These are phyloP conservation scores for Thryonomys swinderianus DNA, from an alignment of 2,113 vertebrate genomes.

Conservation along the genomic window DNA sequence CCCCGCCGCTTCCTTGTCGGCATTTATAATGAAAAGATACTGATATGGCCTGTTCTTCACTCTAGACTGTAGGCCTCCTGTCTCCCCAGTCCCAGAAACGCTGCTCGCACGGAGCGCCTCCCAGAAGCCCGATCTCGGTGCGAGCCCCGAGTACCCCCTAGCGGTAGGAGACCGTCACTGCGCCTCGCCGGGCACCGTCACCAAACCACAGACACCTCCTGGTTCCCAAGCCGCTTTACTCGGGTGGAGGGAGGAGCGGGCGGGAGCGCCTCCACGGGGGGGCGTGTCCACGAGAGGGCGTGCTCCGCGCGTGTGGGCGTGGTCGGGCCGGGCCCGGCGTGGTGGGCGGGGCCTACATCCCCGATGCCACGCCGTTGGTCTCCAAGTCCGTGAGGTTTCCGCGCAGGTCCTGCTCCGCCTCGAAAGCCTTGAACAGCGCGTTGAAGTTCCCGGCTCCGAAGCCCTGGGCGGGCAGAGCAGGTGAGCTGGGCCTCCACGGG, in stretches of 20 bases:
- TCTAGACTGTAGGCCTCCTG: neutral
- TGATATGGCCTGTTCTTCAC: neutral
- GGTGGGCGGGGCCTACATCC: neutral
- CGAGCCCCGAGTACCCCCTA: conserved; percentile 11
- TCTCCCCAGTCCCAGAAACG: neutral
- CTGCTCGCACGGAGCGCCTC: neutral
- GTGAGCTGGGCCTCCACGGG: accelerated
- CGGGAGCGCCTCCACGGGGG: accelerated
- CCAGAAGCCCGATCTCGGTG: neutral
- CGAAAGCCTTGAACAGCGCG: conserved; percentile 96
- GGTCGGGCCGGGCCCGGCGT: accelerated
- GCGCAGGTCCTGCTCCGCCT: conserved; percentile 92
- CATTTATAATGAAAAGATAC: neutral
- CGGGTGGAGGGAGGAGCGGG: accelerated
- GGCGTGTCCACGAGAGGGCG: neutral
- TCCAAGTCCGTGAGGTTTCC: conserved; percentile 94
- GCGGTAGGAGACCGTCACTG: neutral
- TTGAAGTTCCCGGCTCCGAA: conserved; percentile 99
- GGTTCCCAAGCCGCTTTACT: neutral
- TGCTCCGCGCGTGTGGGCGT: neutral
- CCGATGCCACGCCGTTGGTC: conserved; percentile 78
- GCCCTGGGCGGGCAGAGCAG: conserved; percentile 85
- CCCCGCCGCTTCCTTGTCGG: neutral
- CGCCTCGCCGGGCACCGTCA: neutral
- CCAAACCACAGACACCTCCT: neutral